Evolutionary conservation across 1,140 invertebrate genomes (phyloP).

Genomic region (Trichogramma pretiosum): DNA sequence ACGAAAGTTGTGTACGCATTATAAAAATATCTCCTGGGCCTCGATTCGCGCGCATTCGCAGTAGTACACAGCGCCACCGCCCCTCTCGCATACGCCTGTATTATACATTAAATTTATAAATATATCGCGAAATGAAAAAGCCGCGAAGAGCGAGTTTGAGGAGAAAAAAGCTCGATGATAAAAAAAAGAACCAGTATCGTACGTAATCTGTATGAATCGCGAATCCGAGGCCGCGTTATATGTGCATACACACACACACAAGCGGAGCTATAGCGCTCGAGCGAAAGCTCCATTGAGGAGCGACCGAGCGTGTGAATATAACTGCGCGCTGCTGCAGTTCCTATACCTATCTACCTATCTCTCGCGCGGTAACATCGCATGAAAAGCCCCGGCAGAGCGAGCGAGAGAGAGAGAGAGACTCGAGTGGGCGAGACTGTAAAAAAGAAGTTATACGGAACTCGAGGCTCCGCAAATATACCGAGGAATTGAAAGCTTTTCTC

Average conservation of each 20-base stretch:
- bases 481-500: constrained; percentile 1
- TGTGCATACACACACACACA: constrained; percentile 31
- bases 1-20: too few relatives aligned
- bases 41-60: too few relatives aligned
- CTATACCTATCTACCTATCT: too few relatives aligned
- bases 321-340: too few relatives aligned
- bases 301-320: constrained; percentile 36
- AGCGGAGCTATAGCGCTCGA: neutral
- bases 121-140: constrained; percentile 17
- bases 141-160: constrained; percentile 13
- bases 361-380: constrained; percentile 13
- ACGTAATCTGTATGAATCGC: constrained; percentile 26
- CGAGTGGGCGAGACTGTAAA: neutral
- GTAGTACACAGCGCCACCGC: too few relatives aligned
- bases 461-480: neutral
- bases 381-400: constrained; percentile 11
- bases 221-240: constrained; percentile 19
- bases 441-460: constrained; percentile 2
- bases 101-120: neutral
- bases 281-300: constrained; percentile 25
- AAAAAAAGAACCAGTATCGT: constrained; percentile 14
- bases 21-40: too few relatives aligned
- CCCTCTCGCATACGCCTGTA: too few relatives aligned
- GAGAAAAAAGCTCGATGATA: too few relatives aligned
- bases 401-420: constrained; percentile 1